These are phyloP conservation scores for Grammomys surdaster DNA, from an alignment of 2,113 vertebrate genomes.

Conservation along the genomic window DNA sequence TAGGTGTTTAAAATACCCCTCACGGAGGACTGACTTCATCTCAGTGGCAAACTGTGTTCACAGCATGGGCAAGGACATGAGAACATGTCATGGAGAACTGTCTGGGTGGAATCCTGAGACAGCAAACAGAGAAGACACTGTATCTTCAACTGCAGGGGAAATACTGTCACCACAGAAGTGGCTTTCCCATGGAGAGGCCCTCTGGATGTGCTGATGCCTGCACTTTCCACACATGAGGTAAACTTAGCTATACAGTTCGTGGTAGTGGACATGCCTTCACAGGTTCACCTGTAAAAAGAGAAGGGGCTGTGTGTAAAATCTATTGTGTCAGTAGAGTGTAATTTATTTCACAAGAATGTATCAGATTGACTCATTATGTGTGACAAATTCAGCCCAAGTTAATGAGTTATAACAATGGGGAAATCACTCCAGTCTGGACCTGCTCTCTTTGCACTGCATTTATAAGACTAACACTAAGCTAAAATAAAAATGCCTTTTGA, in stretches of 20 bases:
- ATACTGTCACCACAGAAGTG: not conserved
- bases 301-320: not conserved
- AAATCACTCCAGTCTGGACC: no score
- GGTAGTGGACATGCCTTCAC: not conserved
- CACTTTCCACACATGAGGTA: not conserved
- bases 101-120: not conserved
- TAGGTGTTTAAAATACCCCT: not conserved
- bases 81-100: not conserved
- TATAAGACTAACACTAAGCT: no score
- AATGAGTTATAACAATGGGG: no score
- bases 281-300: not conserved
- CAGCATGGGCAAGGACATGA: not conserved
- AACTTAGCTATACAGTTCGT: not conserved
- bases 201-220: not conserved
- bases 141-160: not conserved
- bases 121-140: not conserved
- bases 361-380: no score
- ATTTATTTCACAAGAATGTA: not conserved
- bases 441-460: no score
- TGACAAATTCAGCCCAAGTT: no score
- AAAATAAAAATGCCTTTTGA: no score
- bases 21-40: rapidly evolving
- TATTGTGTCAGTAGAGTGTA: not conserved
- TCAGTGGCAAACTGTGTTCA: not conserved
- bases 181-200: not conserved